phyloP scores from a whole-genome alignment of 1,140 invertebrate species.

The Adelges cooleyi region DNA sequence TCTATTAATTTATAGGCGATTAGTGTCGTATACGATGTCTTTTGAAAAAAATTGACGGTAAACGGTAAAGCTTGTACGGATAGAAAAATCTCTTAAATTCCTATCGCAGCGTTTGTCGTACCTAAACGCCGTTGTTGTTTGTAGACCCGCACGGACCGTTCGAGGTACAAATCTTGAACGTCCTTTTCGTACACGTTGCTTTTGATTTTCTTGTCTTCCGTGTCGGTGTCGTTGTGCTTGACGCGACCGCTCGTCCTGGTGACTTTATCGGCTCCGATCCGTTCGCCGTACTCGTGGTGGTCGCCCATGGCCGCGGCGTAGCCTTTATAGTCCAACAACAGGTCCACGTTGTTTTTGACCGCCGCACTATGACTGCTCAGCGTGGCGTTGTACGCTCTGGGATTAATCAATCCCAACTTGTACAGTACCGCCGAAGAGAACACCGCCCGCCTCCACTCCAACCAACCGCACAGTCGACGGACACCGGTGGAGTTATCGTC shows the following conservation, averaged over 20 bases:
- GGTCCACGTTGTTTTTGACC: not conserved
- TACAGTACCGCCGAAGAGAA: not conserved
- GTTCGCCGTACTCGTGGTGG: not conserved
- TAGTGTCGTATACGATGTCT: no score
- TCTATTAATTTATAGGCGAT: no score
- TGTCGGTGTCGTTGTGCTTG: not conserved
- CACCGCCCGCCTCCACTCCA: not conserved
- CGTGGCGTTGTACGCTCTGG: not conserved
- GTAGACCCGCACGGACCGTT: not conserved
- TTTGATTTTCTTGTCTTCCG: not conserved
- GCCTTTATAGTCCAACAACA: slow-evolving; percentile 1
- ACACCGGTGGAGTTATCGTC: not conserved
- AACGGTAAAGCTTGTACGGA: no score
- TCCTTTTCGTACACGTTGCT: not conserved
- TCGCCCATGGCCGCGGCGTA: not conserved
- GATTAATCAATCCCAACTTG: not conserved
- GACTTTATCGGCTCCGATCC: not conserved
- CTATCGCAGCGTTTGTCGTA: no score
- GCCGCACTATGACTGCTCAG: not conserved
- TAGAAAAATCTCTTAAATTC: no score
- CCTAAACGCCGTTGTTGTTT: not conserved
- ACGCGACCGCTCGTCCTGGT: not conserved
- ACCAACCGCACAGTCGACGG: not conserved
- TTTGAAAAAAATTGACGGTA: no score
- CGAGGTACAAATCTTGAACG: not conserved